These are phyloP conservation scores for Cervus canadensis DNA, from an alignment of 2,113 vertebrate genomes.

Conservation along the genomic window DNA sequence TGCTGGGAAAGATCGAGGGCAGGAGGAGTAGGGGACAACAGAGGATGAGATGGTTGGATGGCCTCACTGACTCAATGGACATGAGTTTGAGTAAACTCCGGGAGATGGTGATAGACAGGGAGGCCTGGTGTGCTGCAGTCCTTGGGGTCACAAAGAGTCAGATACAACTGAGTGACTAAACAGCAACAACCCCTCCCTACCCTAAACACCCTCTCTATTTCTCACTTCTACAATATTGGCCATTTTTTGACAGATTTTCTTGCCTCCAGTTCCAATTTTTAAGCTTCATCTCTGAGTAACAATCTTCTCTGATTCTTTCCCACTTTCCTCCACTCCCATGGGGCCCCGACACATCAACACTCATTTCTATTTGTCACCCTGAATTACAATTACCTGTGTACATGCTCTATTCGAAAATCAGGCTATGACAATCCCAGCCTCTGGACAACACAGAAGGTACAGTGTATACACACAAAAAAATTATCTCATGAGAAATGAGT, in stretches of 20 bases:
- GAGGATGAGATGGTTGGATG: background rate
- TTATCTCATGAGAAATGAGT: background rate
- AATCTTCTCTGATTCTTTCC: background rate
- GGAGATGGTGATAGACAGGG: background rate
- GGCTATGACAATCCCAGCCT: background rate
- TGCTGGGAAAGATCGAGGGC: background rate
- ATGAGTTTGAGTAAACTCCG: fast-evolving
- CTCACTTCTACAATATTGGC: background rate
- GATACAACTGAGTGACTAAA: background rate
- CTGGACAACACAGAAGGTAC: background rate
- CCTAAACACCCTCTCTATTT: background rate
- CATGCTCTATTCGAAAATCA: background rate
- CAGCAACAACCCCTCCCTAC: background rate
- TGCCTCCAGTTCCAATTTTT: background rate
- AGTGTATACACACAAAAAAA: background rate
- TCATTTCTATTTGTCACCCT: background rate
- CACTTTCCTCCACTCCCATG: no score
- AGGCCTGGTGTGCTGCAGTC: background rate
- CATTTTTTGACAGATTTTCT: background rate
- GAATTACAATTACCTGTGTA: background rate
- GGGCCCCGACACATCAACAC: background rate
- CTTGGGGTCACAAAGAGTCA: background rate
- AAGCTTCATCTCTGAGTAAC: background rate
- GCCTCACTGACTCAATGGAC: background rate
- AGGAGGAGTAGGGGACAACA: background rate